These are phyloP conservation scores for Takifugu flavidus DNA, from an alignment of 2,113 vertebrate genomes.

Conservation along the genomic window DNA sequence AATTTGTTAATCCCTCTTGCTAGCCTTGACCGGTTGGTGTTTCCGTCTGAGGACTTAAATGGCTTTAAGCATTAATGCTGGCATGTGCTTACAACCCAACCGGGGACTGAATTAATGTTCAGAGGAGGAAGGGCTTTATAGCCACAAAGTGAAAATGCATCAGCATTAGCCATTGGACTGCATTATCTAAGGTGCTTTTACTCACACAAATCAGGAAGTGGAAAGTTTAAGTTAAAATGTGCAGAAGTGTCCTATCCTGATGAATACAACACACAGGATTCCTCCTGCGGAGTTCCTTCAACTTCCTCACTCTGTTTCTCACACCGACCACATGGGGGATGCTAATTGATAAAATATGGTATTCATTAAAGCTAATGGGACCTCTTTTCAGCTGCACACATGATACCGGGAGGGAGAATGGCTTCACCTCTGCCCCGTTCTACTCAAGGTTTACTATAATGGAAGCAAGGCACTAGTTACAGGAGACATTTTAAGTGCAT, in stretches of 20 bases:
- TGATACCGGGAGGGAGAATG: constrained; percentile 44
- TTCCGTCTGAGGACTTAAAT: constrained; percentile 51
- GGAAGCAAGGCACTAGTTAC: constrained; percentile 57
- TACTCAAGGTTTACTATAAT: constrained; percentile 50
- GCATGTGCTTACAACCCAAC: constrained; percentile 53
- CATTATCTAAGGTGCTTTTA: constrained; percentile 66
- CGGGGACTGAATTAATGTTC: constrained; percentile 66
- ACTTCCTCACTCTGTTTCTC: constrained; percentile 8
- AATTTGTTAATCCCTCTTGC: neutral
- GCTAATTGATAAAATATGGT: constrained; percentile 70
- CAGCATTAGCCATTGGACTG: constrained; percentile 44
- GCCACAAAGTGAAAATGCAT: constrained; percentile 62
- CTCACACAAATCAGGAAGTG: constrained; percentile 59
- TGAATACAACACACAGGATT: constrained; percentile 19
- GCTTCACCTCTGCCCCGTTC: constrained; percentile 50
- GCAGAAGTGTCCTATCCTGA: constrained; percentile 1
- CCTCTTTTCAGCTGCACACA: constrained; percentile 48
- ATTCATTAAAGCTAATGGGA: constrained; percentile 64
- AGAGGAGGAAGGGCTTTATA: constrained; percentile 39
- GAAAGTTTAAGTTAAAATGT: constrained; percentile 20
- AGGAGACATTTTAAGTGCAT: constrained; percentile 69
- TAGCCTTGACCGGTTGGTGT: constrained; percentile 53
- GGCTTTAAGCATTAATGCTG: constrained; percentile 61
- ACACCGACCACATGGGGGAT: neutral
- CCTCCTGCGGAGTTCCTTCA: constrained; percentile 34